These are phyloP conservation scores for Junonia oenone DNA, from an alignment of 2,888 invertebrate species.

Conservation along the genomic window DNA sequence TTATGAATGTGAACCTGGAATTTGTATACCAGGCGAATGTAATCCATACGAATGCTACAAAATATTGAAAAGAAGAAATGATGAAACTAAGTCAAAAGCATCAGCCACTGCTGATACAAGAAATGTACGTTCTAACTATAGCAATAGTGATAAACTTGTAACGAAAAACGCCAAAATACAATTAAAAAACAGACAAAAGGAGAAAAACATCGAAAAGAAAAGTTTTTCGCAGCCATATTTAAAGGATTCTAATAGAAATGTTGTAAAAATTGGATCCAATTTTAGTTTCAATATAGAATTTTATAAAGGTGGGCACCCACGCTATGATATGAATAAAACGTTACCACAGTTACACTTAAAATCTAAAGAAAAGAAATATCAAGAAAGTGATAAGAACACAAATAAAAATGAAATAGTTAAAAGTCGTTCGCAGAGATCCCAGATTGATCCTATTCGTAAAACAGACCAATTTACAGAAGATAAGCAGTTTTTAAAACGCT, in stretches of 20 bases:
- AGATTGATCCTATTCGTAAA: neutral
- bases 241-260: slow-evolving; percentile 18
- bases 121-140: neutral
- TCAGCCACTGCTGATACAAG: neutral
- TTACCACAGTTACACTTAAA: neutral
- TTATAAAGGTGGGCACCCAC: slow-evolving; percentile 24
- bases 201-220: neutral
- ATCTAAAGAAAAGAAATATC: neutral
- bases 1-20: slow-evolving; percentile 44
- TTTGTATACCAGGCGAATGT: slow-evolving; percentile 43
- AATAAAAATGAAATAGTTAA: neutral
- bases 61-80: slow-evolving; percentile 36
- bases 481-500: slow-evolving; percentile 21
- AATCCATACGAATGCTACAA: slow-evolving; percentile 39
- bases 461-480: slow-evolving; percentile 7
- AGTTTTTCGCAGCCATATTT: neutral
- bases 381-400: neutral
- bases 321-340: neutral
- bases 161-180: neutral
- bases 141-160: neutral
- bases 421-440: neutral
- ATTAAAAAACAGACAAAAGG: neutral
- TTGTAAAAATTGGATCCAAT: slow-evolving; percentile 31
- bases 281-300: slow-evolving; percentile 34
- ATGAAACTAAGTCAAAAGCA: slow-evolving; percentile 5